These are phyloP conservation scores for Cuniculus paca DNA, from an alignment of 2,797 vertebrate genomes.

Conservation along the genomic window DNA sequence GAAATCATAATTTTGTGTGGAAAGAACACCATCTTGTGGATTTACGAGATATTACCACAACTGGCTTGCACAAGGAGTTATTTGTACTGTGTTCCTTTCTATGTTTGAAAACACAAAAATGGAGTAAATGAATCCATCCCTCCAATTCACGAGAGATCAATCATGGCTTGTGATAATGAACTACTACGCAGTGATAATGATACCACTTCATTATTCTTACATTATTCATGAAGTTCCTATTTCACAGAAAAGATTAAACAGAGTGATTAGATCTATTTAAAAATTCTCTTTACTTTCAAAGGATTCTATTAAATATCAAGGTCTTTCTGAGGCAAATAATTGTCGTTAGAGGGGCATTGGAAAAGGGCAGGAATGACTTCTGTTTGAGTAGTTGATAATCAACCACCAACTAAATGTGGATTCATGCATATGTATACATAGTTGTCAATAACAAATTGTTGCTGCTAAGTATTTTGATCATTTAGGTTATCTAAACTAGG, in stretches of 20 bases:
- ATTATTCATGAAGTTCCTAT: background rate
- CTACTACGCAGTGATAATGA: background rate
- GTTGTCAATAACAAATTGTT: background rate
- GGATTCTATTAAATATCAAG: background rate
- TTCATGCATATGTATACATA: background rate
- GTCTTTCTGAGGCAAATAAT: background rate
- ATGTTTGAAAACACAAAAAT: background rate
- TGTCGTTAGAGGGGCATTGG: background rate
- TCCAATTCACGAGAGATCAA: background rate
- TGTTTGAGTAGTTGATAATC: background rate
- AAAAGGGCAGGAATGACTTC: background rate
- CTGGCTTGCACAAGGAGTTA: background rate
- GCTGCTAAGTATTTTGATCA: background rate
- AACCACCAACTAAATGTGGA: background rate
- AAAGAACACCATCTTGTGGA: constrained; percentile 75
- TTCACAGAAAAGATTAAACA: background rate
- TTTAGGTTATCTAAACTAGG: background rate
- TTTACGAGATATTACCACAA: background rate
- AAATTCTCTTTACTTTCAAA: background rate
- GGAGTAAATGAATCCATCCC: background rate
- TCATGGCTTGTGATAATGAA: background rate
- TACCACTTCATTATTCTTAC: background rate
- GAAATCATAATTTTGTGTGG: background rate
- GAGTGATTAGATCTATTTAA: background rate
- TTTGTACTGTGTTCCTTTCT: background rate